A percentile compares a stretch with the other conserved stretches of the same genome.
Conservation (phyloP, 1,140 invertebrate species). For the Drosophila grimshawi region DNA sequence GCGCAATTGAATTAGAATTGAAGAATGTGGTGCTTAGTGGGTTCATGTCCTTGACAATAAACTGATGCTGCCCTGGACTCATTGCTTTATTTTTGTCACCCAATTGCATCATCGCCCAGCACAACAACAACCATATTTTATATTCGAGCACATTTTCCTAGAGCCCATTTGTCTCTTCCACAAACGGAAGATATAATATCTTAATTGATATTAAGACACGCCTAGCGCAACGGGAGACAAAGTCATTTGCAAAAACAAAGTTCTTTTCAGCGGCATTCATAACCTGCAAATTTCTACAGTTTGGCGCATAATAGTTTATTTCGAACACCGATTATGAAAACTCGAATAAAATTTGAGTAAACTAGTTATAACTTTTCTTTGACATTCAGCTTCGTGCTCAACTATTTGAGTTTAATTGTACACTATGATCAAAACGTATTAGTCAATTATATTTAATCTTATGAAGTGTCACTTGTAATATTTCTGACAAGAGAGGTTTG, state of each 20-base stretch:
- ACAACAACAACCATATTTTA: constrained; percentile 10
- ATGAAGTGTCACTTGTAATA: too few relatives aligned
- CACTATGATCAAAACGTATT: constrained; percentile 40
- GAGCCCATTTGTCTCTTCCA: too few relatives aligned
- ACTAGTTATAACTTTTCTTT: too few relatives aligned
- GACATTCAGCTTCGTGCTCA: too few relatives aligned
- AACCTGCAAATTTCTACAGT: constrained; percentile 47
- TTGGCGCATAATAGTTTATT: constrained; percentile 59
- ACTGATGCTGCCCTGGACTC: not conserved
- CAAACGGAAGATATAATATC: too few relatives aligned
- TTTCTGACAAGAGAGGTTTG: too few relatives aligned
- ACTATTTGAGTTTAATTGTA: too few relatives aligned
- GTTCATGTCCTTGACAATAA: not conserved
- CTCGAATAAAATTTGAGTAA: too few relatives aligned
- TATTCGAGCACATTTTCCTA: constrained; percentile 21
- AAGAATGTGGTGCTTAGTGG: not conserved
- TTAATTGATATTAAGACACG: constrained; percentile 73
- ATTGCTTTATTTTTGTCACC: constrained; percentile 15
- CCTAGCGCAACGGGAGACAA: constrained; percentile 61
- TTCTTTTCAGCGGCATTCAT: constrained; percentile 9
- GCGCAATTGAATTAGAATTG: constrained; percentile 22
- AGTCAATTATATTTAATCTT: too few relatives aligned
- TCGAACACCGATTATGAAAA: constrained; percentile 30
- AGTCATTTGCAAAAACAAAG: constrained; percentile 20
- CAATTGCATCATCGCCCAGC: constrained; percentile 36